Evolutionary conservation across 2,888 invertebrate species (phyloP).

Genomic region (Campaea margaritaria): DNA sequence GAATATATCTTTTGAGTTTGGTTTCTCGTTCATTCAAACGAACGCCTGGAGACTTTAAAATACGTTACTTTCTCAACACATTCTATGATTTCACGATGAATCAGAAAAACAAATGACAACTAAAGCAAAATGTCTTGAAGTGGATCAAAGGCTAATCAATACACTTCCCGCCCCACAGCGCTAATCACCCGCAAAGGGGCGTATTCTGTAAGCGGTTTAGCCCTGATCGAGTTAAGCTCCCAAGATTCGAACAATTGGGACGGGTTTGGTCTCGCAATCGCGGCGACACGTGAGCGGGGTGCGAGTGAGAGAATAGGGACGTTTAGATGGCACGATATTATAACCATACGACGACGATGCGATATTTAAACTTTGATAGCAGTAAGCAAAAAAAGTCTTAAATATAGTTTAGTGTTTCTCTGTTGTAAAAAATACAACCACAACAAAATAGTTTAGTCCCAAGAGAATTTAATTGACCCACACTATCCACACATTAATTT

Average conservation of each 20-base stretch:
- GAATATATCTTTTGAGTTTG: too few species aligned
- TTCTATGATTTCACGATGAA: too few species aligned
- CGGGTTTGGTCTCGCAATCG: slow-evolving; percentile 68
- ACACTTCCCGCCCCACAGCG: slow-evolving; percentile 19
- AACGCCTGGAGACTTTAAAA: too few species aligned
- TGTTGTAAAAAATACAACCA: neutral
- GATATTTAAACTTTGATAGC: neutral
- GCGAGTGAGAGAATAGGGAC: slow-evolving; percentile 47
- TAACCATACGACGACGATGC: slow-evolving; percentile 3
- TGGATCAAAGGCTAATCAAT: slow-evolving; percentile 30
- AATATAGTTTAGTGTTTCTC: too few species aligned
- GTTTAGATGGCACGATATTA: slow-evolving; percentile 50
- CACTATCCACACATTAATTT: too few species aligned
- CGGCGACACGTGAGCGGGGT: slow-evolving; percentile 71
- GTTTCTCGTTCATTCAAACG: too few species aligned
- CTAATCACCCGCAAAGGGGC: slow-evolving; percentile 38
- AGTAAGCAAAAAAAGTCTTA: too few species aligned
- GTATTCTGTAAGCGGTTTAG: slow-evolving; percentile 68
- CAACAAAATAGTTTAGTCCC: neutral
- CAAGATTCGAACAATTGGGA: slow-evolving; percentile 82
- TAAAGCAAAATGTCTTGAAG: neutral
- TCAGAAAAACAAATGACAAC: neutral
- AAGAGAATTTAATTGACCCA: too few species aligned
- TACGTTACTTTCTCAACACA: too few species aligned
- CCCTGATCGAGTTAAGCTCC: slow-evolving; percentile 75